phyloP scores from a whole-genome alignment of 2,113 vertebrate species.

The Corythornis cristatus region DNA sequence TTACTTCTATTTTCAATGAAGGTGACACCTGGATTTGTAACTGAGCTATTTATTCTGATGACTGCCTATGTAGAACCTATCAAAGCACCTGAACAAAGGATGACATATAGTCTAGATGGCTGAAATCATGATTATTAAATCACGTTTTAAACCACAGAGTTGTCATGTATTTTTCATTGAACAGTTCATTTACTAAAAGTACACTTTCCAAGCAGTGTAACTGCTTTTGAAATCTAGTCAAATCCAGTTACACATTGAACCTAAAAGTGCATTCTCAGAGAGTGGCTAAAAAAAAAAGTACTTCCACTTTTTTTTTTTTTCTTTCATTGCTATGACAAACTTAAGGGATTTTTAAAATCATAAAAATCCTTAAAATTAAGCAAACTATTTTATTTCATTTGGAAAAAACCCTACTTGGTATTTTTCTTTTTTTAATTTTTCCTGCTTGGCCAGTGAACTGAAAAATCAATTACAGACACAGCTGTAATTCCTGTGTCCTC shows the following conservation, averaged over 20 bases:
- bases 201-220: background rate
- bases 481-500: constrained; percentile 34
- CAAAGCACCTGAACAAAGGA: background rate
- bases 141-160: background rate
- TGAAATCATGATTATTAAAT: background rate
- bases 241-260: background rate
- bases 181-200: background rate
- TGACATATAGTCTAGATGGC: background rate
- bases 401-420: background rate
- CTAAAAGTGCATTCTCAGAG: background rate
- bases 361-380: background rate
- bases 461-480: constrained; percentile 59
- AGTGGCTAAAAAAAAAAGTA: accelerated
- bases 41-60: background rate
- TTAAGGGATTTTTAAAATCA: background rate
- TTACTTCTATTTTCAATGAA: background rate
- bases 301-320: background rate
- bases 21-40: background rate
- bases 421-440: background rate
- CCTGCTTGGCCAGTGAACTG: background rate
- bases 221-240: background rate
- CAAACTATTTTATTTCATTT: background rate
- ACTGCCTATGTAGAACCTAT: background rate
- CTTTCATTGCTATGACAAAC: background rate
- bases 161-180: background rate